phyloP scores from a whole-genome alignment of 2,888 invertebrate genomes.

The Anthrax anthrax region DNA sequence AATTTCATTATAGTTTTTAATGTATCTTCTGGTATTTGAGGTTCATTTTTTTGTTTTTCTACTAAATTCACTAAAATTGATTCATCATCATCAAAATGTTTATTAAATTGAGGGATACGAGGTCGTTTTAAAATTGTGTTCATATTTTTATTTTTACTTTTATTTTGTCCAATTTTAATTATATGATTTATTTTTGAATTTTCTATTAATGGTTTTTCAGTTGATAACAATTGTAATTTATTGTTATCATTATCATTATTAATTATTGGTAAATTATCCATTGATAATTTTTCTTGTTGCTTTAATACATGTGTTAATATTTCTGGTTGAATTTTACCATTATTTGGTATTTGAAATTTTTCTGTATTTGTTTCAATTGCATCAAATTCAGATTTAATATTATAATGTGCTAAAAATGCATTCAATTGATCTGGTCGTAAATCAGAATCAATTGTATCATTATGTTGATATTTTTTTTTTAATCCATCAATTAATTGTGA shows the following conservation, averaged over 20 bases:
- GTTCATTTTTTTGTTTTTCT: constrained; percentile 11
- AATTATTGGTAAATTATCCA: not conserved
- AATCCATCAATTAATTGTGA: constrained; percentile 32
- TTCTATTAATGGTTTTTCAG: too few relatives aligned
- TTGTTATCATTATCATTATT: too few relatives aligned
- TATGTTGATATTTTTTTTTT: constrained; percentile 24
- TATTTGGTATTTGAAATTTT: constrained; percentile 8
- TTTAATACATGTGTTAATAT: constrained; percentile 12
- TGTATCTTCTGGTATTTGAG: constrained; percentile 32
- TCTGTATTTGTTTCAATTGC: constrained; percentile 17
- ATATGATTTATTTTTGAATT: not conserved
- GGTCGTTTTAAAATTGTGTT: not conserved
- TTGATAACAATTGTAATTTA: too few relatives aligned
- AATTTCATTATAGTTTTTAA: constrained; percentile 31
- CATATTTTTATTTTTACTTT: not conserved
- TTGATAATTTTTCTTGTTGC: constrained; percentile 9
- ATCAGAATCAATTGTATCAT: constrained; percentile 17
- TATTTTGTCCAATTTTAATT: not conserved
- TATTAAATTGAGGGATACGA: not conserved
- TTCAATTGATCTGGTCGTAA: constrained; percentile 32
- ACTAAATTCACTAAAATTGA: not conserved
- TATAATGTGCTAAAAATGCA: constrained; percentile 31
- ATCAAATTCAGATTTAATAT: constrained; percentile 28
- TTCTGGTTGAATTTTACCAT: constrained; percentile 14
- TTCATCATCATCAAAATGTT: not conserved